A percentile compares a stretch with the other conserved stretches of the same genome.
Conservation (phyloP, 2,797 vertebrate genomes). For the Pseudochirops cupreus region DNA sequence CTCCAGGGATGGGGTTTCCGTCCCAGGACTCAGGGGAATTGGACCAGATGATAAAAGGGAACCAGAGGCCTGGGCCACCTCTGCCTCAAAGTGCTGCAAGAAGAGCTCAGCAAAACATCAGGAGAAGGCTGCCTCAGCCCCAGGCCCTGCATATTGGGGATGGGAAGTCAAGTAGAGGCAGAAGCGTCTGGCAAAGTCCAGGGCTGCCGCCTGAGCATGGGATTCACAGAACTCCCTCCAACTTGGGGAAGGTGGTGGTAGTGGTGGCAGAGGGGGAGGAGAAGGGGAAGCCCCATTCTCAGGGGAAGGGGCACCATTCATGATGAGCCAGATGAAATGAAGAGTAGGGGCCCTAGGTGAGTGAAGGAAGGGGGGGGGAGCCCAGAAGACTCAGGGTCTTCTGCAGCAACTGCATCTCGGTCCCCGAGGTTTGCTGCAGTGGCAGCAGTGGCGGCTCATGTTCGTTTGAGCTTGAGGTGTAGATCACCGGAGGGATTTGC, state of each 20-base stretch:
- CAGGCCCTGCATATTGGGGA: slow-evolving; percentile 89
- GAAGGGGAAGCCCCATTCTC: slow-evolving; percentile 78
- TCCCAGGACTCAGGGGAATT: no score
- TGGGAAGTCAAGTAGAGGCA: slow-evolving; percentile 92
- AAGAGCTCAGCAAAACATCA: slow-evolving; percentile 93
- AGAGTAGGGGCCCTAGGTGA: slow-evolving; percentile 63
- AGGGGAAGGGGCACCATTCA: slow-evolving; percentile 80
- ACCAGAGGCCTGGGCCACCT: no score
- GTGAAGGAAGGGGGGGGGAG: slow-evolving; percentile 65
- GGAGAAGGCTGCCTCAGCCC: slow-evolving; percentile 91
- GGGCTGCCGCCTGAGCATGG: slow-evolving; percentile 91
- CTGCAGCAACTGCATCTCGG: slow-evolving; percentile 81
- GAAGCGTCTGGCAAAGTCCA: slow-evolving; percentile 93
- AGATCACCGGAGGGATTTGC: no score
- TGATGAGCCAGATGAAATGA: slow-evolving; percentile 74
- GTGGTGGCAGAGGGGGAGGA: slow-evolving; percentile 48
- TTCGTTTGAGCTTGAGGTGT: no score
- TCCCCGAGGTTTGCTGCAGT: slow-evolving; percentile 74
- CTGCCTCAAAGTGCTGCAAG: slow-evolving; percentile 62
- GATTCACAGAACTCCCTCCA: slow-evolving; percentile 97
- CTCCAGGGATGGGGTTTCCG: slow-evolving; percentile 72
- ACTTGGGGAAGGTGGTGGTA: neutral
- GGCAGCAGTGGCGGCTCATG: slow-evolving; percentile 65
- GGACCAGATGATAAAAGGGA: no score
- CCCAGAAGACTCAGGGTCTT: slow-evolving; percentile 17